Base-by-base conservation (phyloP, 2,888 invertebrate species). In the Morpho achilles region DNA sequence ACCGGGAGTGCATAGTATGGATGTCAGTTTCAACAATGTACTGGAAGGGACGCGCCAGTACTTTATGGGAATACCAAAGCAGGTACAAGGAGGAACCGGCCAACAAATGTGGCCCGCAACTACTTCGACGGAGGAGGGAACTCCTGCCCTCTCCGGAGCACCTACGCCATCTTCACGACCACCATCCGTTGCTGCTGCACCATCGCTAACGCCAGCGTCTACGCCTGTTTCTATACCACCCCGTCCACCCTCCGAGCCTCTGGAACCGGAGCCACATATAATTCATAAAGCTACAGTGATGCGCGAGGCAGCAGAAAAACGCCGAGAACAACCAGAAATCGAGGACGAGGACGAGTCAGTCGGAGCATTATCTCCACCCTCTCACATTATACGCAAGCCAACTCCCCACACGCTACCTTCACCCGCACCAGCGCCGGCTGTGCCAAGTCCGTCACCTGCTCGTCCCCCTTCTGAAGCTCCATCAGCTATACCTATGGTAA, bases 11-110 rank as follows among this genome's bases (percentile, higher is more conserved):
- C 79, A 87, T 91, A 94, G 92, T 91, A 95, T 95, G 95, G 95
- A 95, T 92, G 93, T 93, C 86, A 92, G 93, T 88, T 82, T 87
- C 91, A 94, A 94, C 88, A 95, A 95, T 93, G 94, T 95, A 89
- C 91, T 95, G 93, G 95, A 95, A 93, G 95, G 95, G 87, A 94
- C 94, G 82, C 94, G 95, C 82, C 95, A 95, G 92, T 95, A 94
- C 90, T 95, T 95, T 86, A 94, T 95, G 92, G 95, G 95, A 80
- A 90, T 95, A 80, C 95, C 95, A 67, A 92, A 92, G 75, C 89
- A 89, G 75, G 85, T 82, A 66, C 84, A 83, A 71, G 79, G 84
- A 69, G 74, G 82, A 69, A 71, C 79, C 74, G 83, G 82, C 45
- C 87, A 85, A 68, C 70, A 79, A 22, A 75, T 78, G 67, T 88